Conservation (phyloP, 2,797 vertebrate genomes). For the Pagetopsis macropterus region DNA sequence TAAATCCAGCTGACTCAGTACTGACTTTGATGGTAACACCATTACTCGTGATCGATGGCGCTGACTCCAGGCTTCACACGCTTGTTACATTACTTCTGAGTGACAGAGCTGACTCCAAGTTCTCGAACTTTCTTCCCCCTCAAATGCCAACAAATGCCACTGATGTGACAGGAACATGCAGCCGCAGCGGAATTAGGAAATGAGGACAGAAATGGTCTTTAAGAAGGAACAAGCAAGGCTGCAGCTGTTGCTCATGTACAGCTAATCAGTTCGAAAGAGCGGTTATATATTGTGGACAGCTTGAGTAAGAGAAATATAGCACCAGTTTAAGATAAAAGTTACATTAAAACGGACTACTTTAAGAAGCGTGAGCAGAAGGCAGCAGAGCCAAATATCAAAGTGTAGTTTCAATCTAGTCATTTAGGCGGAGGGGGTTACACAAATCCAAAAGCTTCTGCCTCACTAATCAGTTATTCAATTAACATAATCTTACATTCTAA, state of each 20-base stretch:
- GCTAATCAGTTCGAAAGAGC: slow-evolving; percentile 3
- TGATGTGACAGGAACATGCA: slow-evolving; percentile 40
- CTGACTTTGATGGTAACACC: slow-evolving; percentile 22
- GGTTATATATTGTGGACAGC: not conserved
- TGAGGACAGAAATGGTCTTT: slow-evolving; percentile 22
- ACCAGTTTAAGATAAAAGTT: not conserved
- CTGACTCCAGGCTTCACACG: slow-evolving; percentile 34
- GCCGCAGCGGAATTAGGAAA: slow-evolving; percentile 12
- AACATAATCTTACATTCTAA: slow-evolving; percentile 4
- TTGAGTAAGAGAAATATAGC: not conserved
- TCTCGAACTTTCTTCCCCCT: slow-evolving; percentile 32
- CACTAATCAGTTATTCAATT: not conserved
- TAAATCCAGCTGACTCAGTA: slow-evolving; percentile 36
- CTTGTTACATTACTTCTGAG: slow-evolving; percentile 30
- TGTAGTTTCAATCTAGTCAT: not conserved
- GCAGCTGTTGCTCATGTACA: not conserved
- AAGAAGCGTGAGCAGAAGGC: not conserved
- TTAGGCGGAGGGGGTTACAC: slow-evolving; percentile 5
- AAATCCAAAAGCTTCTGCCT: not conserved
- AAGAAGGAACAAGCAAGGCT: not conserved
- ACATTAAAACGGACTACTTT: not conserved
- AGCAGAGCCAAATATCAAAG: not conserved
- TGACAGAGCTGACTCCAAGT: slow-evolving; percentile 31
- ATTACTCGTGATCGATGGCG: slow-evolving; percentile 35
- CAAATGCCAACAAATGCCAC: slow-evolving; percentile 12